A percentile compares a stretch with the other conserved stretches of the same genome.
These are phyloP conservation scores for Sparidentex hasta DNA, from an alignment of 2,797 vertebrate genomes.

Conservation along the genomic window DNA sequence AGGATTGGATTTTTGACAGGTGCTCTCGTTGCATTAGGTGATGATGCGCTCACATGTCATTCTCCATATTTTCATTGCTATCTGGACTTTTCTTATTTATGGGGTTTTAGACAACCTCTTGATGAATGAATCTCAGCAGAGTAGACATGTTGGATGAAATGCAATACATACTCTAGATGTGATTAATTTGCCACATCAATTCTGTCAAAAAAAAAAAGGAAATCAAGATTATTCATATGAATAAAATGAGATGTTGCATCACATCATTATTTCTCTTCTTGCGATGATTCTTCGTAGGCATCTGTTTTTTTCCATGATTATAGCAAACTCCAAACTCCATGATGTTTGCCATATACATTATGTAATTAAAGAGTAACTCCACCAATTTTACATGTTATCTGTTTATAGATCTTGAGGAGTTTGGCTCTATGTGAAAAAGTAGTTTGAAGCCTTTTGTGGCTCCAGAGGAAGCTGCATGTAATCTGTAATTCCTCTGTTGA, in stretches of 20 bases:
- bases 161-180: slow-evolving; percentile 35
- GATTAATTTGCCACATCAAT: slow-evolving; percentile 32
- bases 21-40: slow-evolving; percentile 76
- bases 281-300: not conserved
- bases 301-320: not conserved
- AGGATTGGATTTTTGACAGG: slow-evolving; percentile 77
- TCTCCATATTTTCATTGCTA: slow-evolving; percentile 60
- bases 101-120: slow-evolving; percentile 42
- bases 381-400: no score
- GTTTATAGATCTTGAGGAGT: no score
- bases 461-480: no score
- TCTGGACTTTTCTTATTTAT: slow-evolving; percentile 51
- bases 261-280: not conserved
- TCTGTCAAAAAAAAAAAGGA: not conserved
- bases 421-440: no score
- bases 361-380: not conserved
- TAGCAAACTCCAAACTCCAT: no score
- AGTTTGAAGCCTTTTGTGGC: no score
- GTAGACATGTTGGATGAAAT: slow-evolving; percentile 52
- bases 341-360: not conserved
- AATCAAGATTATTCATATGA: not conserved
- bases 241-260: not conserved
- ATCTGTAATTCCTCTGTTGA: no score
- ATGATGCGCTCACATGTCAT: slow-evolving; percentile 67
- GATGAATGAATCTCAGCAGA: slow-evolving; percentile 36